phyloP scores from a whole-genome alignment of 2,113 vertebrate genomes.

The Gallinago jamesoni region DNA sequence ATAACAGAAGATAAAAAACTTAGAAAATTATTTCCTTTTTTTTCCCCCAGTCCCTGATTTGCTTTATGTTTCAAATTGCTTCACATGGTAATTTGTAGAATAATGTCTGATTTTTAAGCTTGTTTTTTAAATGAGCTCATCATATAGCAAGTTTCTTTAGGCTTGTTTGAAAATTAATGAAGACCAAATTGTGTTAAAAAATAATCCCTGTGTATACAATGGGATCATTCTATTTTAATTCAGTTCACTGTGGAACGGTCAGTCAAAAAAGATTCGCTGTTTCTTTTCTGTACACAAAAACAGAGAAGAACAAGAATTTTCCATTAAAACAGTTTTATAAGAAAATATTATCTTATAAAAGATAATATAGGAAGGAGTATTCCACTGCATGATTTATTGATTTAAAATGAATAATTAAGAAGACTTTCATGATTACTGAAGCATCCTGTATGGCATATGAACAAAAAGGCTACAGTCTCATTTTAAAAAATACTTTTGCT shows the following conservation, averaged over 20 bases:
- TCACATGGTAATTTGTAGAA: background rate
- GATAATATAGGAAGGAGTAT: background rate
- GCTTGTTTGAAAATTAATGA: background rate
- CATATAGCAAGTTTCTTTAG: background rate
- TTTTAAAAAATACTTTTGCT: background rate
- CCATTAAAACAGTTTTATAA: background rate
- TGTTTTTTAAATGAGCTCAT: background rate
- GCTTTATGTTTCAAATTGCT: background rate
- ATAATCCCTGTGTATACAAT: background rate
- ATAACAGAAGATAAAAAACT: background rate
- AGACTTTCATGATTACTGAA: background rate
- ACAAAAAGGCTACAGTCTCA: background rate
- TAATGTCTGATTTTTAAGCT: background rate
- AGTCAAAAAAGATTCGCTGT: background rate
- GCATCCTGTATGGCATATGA: background rate
- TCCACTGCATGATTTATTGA: background rate
- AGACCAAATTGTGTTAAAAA: background rate
- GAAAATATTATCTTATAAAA: background rate
- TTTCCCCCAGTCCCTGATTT: background rate
- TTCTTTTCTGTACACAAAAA: background rate
- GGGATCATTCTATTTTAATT: background rate
- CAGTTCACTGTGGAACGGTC: background rate
- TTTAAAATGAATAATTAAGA: background rate
- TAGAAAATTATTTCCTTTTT: background rate
- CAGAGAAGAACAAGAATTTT: background rate